Base-by-base conservation (phyloP, 1,140 invertebrate genomes). In the Nephila pilipes region DNA sequence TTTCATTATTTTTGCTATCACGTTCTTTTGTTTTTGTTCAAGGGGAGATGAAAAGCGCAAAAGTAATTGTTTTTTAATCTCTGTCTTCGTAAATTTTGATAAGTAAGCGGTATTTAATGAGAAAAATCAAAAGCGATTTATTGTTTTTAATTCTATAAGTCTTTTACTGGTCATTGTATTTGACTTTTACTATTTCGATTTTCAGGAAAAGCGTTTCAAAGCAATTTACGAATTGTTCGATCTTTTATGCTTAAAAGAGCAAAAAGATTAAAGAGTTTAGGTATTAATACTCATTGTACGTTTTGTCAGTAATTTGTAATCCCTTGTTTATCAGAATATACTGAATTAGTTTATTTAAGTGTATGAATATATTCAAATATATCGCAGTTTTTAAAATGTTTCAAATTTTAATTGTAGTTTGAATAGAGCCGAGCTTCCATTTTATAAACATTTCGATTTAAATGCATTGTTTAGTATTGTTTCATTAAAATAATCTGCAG, bases 61-160 rank as follows among this genome's bases (percentile, higher is more conserved):
- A 83, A 83, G 80, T 83, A 83, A 83, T 83, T 83, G 80, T 83
- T 83, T 83, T 83, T 83, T 83, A 83, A 83, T 83, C 80, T 83
- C 14, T 29, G 22, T 22, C 80, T 83, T 83, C 80, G 54, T 83
- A 83, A 83, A 55, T 83, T 83, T 83, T 83, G 80, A 83, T 83
- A 83, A 83, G 80, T 83, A 83, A 83, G 80, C 80, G 80, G 46
- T 83, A 25, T 83, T 83, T 54, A 83, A 83, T 83, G 80, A 83
- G 80, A 55, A 83, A 83, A 75, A 75, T 75, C 65, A 75, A 75
- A 75, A 75, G 65, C 65, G 65, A 75, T 75, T 75, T 75, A 75
- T 36, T 75, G 65, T 75, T 75, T 75, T 75, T 75, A 75, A 75
- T 75, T 75, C 65, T 16, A 1, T 75, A 75, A 75, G 65, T 75